Evolutionary conservation across 2,888 invertebrate genomes (phyloP).

Genomic region (Uloborus plumipes): DNA sequence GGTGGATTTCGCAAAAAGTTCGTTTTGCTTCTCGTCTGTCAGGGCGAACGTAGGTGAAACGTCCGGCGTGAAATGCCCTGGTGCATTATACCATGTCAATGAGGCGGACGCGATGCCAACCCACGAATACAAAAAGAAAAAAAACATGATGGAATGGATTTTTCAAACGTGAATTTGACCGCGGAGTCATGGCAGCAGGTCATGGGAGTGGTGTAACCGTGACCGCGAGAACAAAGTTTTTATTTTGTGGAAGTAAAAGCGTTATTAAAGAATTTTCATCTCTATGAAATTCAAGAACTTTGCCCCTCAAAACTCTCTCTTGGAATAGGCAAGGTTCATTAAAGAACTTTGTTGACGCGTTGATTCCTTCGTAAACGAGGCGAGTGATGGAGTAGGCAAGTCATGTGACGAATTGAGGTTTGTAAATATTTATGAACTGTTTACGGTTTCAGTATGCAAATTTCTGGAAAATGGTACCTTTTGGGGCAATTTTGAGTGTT

Average conservation of each 20-base stretch:
- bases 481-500: no score
- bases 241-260: constrained; percentile 10
- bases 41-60: constrained; percentile 3
- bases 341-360: no score
- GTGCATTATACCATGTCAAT: constrained; percentile 22
- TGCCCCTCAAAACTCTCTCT: no score
- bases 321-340: no score
- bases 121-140: background rate
- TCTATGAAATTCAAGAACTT: no score
- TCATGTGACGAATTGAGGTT: no score
- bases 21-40: constrained; percentile 13
- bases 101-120: constrained; percentile 22
- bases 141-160: constrained; percentile 12
- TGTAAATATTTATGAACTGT: no score
- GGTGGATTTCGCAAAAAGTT: constrained; percentile 31
- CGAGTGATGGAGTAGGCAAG: no score
- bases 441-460: no score
- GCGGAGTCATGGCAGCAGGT: constrained; percentile 40
- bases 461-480: no score
- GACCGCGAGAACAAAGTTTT: constrained; percentile 14
- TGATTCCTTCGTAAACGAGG: no score
- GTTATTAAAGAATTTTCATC: background rate
- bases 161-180: background rate
- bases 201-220: constrained; percentile 55
- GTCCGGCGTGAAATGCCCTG: background rate